A percentile compares a stretch with the other conserved stretches of the same genome.
Evolutionary conservation across 1,140 invertebrate species (phyloP).

Genomic region (Trichonephila clavata): DNA sequence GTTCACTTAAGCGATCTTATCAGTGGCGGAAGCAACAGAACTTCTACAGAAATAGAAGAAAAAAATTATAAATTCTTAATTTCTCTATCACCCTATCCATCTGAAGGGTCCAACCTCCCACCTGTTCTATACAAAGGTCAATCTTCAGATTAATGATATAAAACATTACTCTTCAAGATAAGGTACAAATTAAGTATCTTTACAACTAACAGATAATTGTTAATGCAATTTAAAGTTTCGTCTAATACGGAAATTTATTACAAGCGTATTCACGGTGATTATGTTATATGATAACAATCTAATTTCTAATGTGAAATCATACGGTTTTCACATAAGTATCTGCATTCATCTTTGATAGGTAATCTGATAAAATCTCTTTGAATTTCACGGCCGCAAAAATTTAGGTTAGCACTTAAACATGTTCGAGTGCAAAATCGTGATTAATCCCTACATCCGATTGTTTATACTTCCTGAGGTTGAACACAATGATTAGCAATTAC

Average conservation of each 20-base stretch:
- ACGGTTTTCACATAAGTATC: neutral
- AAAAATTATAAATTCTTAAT: neutral
- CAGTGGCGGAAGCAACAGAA: constrained; percentile 9
- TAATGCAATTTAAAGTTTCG: constrained; percentile 32
- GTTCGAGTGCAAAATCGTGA: constrained; percentile 24
- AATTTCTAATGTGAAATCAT: constrained; percentile 24
- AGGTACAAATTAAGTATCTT: constrained; percentile 17
- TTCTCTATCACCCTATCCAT: constrained; percentile 33
- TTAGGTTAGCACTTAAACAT: constrained; percentile 16
- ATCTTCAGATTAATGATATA: constrained; percentile 47
- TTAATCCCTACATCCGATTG: neutral
- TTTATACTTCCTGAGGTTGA: neutral
- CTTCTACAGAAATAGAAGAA: neutral
- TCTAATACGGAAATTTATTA: constrained; percentile 35
- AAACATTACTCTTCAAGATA: constrained; percentile 2
- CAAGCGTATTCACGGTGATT: constrained; percentile 36
- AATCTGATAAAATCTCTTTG: neutral
- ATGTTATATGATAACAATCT: constrained; percentile 37
- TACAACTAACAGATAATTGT: constrained; percentile 9
- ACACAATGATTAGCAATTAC: neutral
- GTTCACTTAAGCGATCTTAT: neutral
- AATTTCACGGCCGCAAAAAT: constrained; percentile 51
- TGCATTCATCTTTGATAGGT: constrained; percentile 12
- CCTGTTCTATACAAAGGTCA: constrained; percentile 41
- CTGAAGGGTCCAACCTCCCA: neutral